Percentiles rank a stretch among this genome's conserved stretches.
Conservation (phyloP, 2,797 vertebrate species). For the Carapus acus region DNA sequence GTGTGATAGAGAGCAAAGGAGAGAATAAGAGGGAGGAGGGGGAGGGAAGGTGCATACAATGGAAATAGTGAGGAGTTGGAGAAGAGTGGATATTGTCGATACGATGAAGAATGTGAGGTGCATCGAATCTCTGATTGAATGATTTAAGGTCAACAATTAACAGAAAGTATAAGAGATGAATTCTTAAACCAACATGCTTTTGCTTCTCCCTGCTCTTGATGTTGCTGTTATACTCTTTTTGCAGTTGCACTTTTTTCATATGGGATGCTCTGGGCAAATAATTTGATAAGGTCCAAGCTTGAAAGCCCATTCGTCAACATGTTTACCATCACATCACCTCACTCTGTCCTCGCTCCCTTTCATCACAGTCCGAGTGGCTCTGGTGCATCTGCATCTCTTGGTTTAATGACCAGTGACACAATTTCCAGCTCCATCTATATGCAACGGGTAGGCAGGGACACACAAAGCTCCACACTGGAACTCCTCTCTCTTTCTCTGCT, state of each 20-base stretch:
- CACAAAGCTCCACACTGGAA: slow-evolving; percentile 58
- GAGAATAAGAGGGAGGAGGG: background rate
- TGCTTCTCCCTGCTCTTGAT: background rate
- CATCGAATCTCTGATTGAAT: too few relatives aligned
- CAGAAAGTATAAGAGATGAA: too few relatives aligned
- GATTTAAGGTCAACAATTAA: too few relatives aligned
- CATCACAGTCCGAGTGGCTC: slow-evolving; percentile 31
- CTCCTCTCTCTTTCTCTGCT: slow-evolving; percentile 32
- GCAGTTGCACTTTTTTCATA: background rate
- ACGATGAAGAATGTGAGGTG: slow-evolving; percentile 11
- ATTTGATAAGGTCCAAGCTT: background rate
- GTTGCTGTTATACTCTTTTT: background rate
- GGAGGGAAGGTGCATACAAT: slow-evolving; percentile 3
- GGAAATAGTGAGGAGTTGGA: slow-evolving; percentile 31
- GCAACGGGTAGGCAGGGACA: slow-evolving; percentile 45
- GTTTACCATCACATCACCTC: background rate
- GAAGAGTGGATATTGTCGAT: slow-evolving; percentile 23
- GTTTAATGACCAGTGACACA: slow-evolving; percentile 63
- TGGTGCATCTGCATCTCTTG: slow-evolving; percentile 52
- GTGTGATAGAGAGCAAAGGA: background rate
- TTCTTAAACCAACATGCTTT: too few relatives aligned
- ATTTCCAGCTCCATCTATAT: slow-evolving; percentile 61
- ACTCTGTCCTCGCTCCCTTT: slow-evolving; percentile 8
- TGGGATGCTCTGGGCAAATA: too few relatives aligned
- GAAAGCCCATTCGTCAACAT: slow-evolving; percentile 19